A percentile compares a stretch with the other conserved stretches of the same genome.
These are phyloP conservation scores for Pluvialis apricaria DNA, from an alignment of 2,113 vertebrate genomes.

Conservation along the genomic window DNA sequence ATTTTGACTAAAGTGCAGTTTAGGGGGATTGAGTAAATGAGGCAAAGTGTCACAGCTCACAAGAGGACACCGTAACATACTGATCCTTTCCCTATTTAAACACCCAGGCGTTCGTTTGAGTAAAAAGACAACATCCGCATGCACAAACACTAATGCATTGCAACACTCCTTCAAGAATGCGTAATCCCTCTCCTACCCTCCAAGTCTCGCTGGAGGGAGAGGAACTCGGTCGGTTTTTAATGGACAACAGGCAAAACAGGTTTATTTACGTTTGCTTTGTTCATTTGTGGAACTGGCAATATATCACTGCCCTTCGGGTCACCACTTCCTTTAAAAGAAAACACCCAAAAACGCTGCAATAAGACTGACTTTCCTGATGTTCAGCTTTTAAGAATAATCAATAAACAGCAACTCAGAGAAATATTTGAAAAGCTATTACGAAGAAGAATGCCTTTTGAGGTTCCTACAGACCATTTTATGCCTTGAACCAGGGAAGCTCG, in stretches of 20 bases:
- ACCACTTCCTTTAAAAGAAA: neutral
- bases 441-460: neutral
- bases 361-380: neutral
- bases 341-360: neutral
- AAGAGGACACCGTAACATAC: neutral
- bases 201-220: neutral
- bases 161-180: neutral
- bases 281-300: neutral
- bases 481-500: neutral
- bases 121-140: neutral
- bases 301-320: neutral
- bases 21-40: neutral
- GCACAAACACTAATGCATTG: too few relatives aligned
- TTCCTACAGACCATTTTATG: neutral
- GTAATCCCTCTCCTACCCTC: neutral
- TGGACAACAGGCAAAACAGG: neutral
- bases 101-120: neutral
- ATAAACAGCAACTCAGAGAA: neutral
- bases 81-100: neutral
- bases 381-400: neutral
- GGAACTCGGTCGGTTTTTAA: neutral
- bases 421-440: rapidly evolving
- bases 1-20: neutral
- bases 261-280: neutral
- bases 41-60: neutral